A percentile compares a stretch with the other conserved stretches of the same genome.
phyloP scores from a whole-genome alignment of 2,113 vertebrate genomes.

The Carlito syrichta region DNA sequence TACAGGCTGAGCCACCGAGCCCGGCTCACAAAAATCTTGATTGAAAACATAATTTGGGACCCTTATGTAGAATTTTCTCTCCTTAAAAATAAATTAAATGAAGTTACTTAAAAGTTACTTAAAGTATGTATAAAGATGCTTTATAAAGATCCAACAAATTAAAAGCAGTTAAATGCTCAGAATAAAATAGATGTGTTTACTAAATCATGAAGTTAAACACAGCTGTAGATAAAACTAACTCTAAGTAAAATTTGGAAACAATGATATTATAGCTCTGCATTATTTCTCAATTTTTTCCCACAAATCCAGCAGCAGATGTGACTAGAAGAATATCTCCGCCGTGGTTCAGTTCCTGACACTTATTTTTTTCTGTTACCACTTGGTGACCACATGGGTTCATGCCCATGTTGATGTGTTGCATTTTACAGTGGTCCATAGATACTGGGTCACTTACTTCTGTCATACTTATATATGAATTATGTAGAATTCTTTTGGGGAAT shows the following conservation, averaged over 20 bases:
- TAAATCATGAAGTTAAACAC: background rate
- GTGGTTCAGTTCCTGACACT: background rate
- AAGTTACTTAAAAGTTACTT: background rate
- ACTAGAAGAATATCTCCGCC: background rate
- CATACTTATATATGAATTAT: background rate
- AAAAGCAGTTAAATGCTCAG: background rate
- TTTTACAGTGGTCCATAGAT: background rate
- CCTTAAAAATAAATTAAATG: background rate
- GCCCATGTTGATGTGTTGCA: background rate
- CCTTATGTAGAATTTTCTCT: background rate
- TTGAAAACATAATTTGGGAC: background rate
- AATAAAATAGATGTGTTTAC: background rate
- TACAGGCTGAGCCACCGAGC: too few species aligned
- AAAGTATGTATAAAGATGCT: background rate
- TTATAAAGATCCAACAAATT: background rate
- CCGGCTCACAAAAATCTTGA: background rate
- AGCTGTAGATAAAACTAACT: background rate
- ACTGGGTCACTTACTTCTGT: background rate
- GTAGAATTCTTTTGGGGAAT: constrained; percentile 27
- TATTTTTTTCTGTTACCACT: background rate
- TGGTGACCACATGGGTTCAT: background rate
- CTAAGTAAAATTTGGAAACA: background rate
- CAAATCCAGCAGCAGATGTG: background rate
- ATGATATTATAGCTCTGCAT: background rate
- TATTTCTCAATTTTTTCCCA: background rate